phyloP scores from a whole-genome alignment of 2,797 vertebrate species.

The Poliocrania exsul region DNA sequence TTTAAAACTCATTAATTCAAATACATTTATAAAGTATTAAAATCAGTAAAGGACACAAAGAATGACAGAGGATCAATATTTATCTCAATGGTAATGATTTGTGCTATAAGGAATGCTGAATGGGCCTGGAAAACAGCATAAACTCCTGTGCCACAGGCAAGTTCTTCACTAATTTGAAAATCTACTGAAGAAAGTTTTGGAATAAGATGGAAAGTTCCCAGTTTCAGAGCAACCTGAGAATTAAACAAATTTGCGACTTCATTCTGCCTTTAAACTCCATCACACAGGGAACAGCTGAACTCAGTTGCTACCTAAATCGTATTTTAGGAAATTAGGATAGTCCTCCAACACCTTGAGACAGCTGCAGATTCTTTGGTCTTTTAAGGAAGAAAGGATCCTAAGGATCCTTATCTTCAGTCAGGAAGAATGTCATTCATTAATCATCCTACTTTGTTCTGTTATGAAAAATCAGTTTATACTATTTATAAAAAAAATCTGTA shows the following conservation, averaged over 20 bases:
- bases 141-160: not conserved
- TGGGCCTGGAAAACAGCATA: not conserved
- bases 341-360: not conserved
- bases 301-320: not conserved
- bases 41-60: not conserved
- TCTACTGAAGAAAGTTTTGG: not conserved
- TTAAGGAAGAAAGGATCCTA: not conserved
- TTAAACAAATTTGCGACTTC: not conserved
- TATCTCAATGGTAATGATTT: not conserved
- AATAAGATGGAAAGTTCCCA: not conserved
- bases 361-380: not conserved
- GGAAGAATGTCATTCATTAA: not conserved
- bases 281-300: not conserved
- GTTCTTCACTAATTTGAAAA: not conserved
- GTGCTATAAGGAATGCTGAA: not conserved
- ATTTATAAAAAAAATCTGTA: not conserved
- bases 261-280: not conserved
- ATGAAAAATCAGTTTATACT: not conserved
- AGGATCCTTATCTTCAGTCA: not conserved
- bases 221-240: not conserved
- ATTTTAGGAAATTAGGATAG: not conserved
- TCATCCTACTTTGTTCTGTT: not conserved
- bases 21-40: not conserved
- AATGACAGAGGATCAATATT: not conserved
- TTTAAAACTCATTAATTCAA: not conserved